Percentiles rank a stretch among this genome's conserved stretches.
Conservation (phyloP, 2,888 invertebrate genomes). For the Hipparchia sbordonii region DNA sequence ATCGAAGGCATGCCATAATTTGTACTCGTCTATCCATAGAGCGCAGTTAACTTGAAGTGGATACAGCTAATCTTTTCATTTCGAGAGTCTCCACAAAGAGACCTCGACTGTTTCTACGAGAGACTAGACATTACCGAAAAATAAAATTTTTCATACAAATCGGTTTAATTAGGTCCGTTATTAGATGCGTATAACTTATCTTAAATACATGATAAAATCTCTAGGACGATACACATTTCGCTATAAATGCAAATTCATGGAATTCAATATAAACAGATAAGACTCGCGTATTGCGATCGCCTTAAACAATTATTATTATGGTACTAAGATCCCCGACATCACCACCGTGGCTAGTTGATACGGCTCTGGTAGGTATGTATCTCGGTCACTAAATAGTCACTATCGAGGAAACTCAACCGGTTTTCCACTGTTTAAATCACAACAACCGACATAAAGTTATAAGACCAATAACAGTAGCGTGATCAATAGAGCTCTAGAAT, state of each 20-base stretch:
- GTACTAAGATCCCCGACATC: constrained; percentile 51
- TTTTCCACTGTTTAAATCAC: constrained; percentile 37
- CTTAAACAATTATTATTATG: constrained; percentile 79
- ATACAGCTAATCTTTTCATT: constrained; percentile 55
- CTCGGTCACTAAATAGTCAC: constrained; percentile 22
- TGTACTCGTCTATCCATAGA: constrained; percentile 74
- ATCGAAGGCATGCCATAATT: constrained; percentile 71
- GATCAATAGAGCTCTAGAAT: constrained; percentile 41
- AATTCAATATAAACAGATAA: constrained; percentile 78
- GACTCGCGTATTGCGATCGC: constrained; percentile 49
- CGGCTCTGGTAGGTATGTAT: constrained; percentile 1
- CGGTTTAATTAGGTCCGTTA: constrained; percentile 64
- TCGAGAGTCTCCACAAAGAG: constrained; percentile 57
- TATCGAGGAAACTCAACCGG: constrained; percentile 40
- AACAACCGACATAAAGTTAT: constrained; percentile 47
- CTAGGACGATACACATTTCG: constrained; percentile 81
- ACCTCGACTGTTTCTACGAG: constrained; percentile 58
- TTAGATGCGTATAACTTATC: constrained; percentile 70
- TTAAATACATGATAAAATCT: constrained; percentile 80
- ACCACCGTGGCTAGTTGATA: constrained; percentile 49
- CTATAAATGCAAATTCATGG: constrained; percentile 83
- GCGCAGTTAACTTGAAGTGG: constrained; percentile 57
- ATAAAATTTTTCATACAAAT: constrained; percentile 68
- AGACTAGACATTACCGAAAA: constrained; percentile 77
- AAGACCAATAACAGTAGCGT: constrained; percentile 47